Evolutionary conservation across 2,113 vertebrate genomes (phyloP), one percentile per base, ranked within the genome.

Genomic region (Planiliza haematocheilus): DNA sequence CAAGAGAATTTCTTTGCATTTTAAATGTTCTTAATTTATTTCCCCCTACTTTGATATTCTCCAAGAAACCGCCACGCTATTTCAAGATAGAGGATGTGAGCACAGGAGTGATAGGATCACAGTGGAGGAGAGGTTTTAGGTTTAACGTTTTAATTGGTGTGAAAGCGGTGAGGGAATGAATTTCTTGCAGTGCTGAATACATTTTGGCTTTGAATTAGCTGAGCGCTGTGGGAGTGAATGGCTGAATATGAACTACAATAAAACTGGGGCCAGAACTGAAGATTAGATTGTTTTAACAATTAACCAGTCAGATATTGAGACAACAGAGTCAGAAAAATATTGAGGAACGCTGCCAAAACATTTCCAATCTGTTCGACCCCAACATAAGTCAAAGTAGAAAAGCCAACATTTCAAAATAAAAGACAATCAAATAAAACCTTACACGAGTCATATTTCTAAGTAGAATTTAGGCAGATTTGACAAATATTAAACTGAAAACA

Each of bases 21-120:
- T 92, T 84, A 86, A 91, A 90, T 84, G 80, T 82, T 74, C 80
- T 73, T 85, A 83, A 89, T 89, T 91, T 82, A 80, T 86, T 70
- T 74, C 64, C 50, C 42, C 41, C 34, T 39, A 49, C 80, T 89
- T 79, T 89, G 85, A 89, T 88, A 84, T 85, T 42, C 75, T 72
- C 38, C 16, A 50, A 81, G 80, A 85, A 83, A 84, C 65, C 21
- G 39, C 53, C 11, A 46, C 68, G 59, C 72, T 79, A 66, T 89
- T 90, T 86, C 58, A 67, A 85, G 90, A 90, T 89, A 79, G 73
- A 81, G 66, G 67, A 84, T 81, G 83, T 82, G 79, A 85, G 85
- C 45, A 70, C 43, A 62, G 75, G 74, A 60, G 59, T 46, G 82
- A 88, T 87, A 77, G 67, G 70, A 82, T 90, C 78, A 83, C 30